Base-by-base conservation (phyloP, 1,140 invertebrate species). In the Ceratosolen solmsi region DNA sequence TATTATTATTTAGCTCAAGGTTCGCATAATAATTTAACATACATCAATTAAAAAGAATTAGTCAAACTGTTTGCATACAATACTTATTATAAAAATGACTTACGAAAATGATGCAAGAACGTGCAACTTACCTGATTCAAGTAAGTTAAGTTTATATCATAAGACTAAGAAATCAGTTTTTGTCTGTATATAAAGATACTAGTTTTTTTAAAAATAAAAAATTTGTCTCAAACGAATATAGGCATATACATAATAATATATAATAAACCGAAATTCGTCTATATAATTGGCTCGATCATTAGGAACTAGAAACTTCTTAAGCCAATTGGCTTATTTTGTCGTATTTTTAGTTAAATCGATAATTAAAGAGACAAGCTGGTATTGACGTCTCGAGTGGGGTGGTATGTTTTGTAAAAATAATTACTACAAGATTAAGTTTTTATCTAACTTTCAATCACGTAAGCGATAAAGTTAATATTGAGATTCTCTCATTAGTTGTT, bases 31-130 rank as follows among this genome's bases (percentile, higher is more conserved):
- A 80, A 65, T 80, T 58, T 7, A 33, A 72, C 11, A 36, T 27
- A 65, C 25, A 46, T 30, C n/a, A 65, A 80, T 74, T 80, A 74
- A 73, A 73, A 79, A 60, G 72, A 73, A 78, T 68, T 54, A 68
- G 76, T 54, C 46, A 54, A 74, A 51, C 30, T 25, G n/a, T 80
- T 80, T 65, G 58, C 79, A 80, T 74, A 80, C 79, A 77, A 81
- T 74, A 51, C 68, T 79, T 46, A 65, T 38, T 20, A 49, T 54
- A 78, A 78, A 68, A 68, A 68, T 60, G 4, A 54, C 9, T 54
- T 79, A 70, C 49, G 15, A 56, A 58, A 60, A 25, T 75, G 73
- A 75, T 36, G 73, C 73, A 75, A 75, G 54, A 58, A 41, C 4
- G 8, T 25, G 51, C 54, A 54, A 74, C 33, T 68, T 63, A 33